phyloP scores from a whole-genome alignment of 2,888 invertebrate species.

The Brenthis ino region DNA sequence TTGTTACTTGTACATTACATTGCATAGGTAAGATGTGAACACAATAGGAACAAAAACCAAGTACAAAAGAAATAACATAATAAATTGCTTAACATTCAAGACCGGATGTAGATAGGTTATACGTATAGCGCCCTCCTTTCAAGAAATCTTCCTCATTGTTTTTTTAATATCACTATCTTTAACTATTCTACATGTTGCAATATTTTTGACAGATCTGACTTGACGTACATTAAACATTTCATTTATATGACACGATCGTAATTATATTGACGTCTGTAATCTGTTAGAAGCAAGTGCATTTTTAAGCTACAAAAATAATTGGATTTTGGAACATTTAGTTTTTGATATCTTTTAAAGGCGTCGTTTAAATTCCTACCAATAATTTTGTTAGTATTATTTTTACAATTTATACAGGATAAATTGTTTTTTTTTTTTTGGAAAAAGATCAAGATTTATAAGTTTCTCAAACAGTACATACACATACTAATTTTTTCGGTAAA shows the following conservation, averaged over 20 bases:
- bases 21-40: too few relatives aligned
- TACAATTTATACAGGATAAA: neutral
- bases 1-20: too few relatives aligned
- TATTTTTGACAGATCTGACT: neutral
- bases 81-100: too few relatives aligned
- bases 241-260: conserved; percentile 16
- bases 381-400: neutral
- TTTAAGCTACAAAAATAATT: conserved; percentile 5
- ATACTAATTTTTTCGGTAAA: conserved; percentile 30
- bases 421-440: neutral
- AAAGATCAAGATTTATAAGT: conserved; percentile 12
- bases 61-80: too few relatives aligned
- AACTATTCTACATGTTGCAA: too few relatives aligned
- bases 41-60: too few relatives aligned
- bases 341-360: neutral
- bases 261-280: conserved; percentile 21
- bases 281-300: neutral
- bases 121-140: too few relatives aligned
- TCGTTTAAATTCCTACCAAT: too few relatives aligned
- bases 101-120: too few relatives aligned
- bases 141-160: neutral
- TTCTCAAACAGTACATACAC: conserved; percentile 20
- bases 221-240: neutral
- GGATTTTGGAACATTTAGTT: neutral
- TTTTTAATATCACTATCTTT: neutral